A percentile compares a stretch with the other conserved stretches of the same genome.
These are phyloP conservation scores for Serranus cabrilla DNA, from an alignment of 2,797 vertebrate genomes.

Conservation along the genomic window DNA sequence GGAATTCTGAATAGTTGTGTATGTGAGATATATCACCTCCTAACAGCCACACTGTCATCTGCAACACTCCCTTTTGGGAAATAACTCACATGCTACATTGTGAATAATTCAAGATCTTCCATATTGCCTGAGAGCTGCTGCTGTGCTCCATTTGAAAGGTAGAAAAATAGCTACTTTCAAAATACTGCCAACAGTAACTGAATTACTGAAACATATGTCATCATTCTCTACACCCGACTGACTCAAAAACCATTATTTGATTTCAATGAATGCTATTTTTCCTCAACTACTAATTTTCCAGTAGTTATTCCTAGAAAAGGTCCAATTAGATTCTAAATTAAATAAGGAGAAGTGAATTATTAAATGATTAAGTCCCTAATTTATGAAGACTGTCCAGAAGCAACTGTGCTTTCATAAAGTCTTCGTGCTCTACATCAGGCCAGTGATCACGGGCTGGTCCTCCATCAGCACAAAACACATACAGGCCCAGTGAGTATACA, in stretches of 20 bases:
- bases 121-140: background rate
- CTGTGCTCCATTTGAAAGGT: background rate
- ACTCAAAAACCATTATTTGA: background rate
- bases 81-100: conserved; percentile 22
- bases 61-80: conserved; percentile 24
- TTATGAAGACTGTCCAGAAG: conserved; percentile 8
- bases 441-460: background rate
- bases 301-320: background rate
- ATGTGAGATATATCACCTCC: conserved; percentile 42
- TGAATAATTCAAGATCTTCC: conserved; percentile 25
- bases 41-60: conserved; percentile 29
- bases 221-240: background rate
- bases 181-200: conserved; percentile 1
- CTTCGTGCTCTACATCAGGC: background rate
- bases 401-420: conserved; percentile 2
- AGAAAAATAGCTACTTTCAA: background rate
- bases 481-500: background rate
- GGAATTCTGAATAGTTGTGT: conserved; percentile 46
- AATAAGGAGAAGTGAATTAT: background rate
- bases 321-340: background rate
- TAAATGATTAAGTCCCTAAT: conserved; percentile 21
- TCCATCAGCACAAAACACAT: background rate
- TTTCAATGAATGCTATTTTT: background rate
- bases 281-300: background rate
- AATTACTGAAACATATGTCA: background rate